These are phyloP conservation scores for Protaetia brevitarsis DNA, from an alignment of 1,140 invertebrate species.

Conservation along the genomic window DNA sequence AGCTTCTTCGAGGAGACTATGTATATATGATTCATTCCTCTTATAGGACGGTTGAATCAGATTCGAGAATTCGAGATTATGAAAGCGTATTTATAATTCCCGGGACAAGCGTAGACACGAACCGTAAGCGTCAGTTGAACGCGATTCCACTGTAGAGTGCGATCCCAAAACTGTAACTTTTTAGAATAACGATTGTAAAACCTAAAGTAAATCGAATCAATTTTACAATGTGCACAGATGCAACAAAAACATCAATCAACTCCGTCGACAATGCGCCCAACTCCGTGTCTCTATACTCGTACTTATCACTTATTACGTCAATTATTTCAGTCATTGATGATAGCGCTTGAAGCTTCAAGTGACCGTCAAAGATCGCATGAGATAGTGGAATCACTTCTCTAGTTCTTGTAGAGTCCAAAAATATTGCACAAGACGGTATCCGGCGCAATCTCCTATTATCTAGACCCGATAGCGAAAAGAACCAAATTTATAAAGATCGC, in stretches of 20 bases:
- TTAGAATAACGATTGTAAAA: too few species aligned
- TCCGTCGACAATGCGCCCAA: too few species aligned
- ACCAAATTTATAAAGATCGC: background rate
- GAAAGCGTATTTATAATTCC: conserved; percentile 74
- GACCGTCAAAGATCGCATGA: conserved; percentile 41
- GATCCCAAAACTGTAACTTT: conserved; percentile 36
- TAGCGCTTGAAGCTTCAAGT: background rate
- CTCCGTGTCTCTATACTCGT: too few species aligned
- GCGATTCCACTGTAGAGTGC: conserved; percentile 44
- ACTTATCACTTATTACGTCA: too few species aligned
- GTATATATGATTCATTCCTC: conserved; percentile 24
- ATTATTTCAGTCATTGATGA: too few species aligned
- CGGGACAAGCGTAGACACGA: conserved; percentile 66
- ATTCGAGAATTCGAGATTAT: conserved; percentile 63
- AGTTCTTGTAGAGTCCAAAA: conserved; percentile 40
- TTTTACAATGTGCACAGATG: too few species aligned
- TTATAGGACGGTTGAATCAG: conserved; percentile 54
- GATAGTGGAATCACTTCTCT: conserved; percentile 39
- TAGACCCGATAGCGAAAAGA: background rate
- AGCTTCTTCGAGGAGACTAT: background rate
- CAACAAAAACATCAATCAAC: too few species aligned
- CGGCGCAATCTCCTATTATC: background rate
- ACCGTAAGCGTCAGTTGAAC: conserved; percentile 48
- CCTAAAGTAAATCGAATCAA: too few species aligned
- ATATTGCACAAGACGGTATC: conserved; percentile 24